These are phyloP conservation scores for Gambusia yucatana DNA, from an alignment of 2,797 vertebrate species.

Conservation along the genomic window DNA sequence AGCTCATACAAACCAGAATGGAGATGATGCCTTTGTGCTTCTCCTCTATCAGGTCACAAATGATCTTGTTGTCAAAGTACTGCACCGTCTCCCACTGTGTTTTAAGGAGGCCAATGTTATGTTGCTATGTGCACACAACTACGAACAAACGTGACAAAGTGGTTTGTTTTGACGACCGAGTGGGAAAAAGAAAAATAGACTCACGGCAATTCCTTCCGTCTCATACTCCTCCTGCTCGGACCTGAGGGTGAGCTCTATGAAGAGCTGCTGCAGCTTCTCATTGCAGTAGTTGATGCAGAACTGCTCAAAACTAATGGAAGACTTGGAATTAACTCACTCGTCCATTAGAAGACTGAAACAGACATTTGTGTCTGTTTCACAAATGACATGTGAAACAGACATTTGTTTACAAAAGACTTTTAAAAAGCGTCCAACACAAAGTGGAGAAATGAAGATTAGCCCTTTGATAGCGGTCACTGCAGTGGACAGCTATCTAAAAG, in stretches of 20 bases:
- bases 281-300: slow-evolving; percentile 99
- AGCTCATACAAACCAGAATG: slow-evolving; percentile 84
- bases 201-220: slow-evolving; percentile 91
- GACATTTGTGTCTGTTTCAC: too few species aligned
- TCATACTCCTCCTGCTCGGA: slow-evolving; percentile 96
- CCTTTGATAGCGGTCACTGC: too few species aligned
- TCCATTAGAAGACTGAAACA: background rate
- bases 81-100: slow-evolving; percentile 95
- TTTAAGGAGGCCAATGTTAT: background rate
- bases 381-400: background rate
- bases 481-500: too few species aligned
- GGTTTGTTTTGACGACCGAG: slow-evolving; percentile 1
- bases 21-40: slow-evolving; percentile 98
- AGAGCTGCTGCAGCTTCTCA: slow-evolving; percentile 96
- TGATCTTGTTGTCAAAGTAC: slow-evolving; percentile 99
- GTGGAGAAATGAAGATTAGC: background rate
- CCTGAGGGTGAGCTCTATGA: slow-evolving; percentile 93
- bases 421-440: background rate
- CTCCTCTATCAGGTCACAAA: slow-evolving; percentile 97
- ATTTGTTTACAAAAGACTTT: background rate
- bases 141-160: background rate
- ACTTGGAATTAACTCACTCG: background rate
- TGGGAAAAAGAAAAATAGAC: slow-evolving; percentile 42
- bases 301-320: slow-evolving; percentile 91
- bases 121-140: slow-evolving; percentile 7